Base-by-base conservation (phyloP, 2,797 vertebrate genomes). In the Enteromius treurensis region DNA sequence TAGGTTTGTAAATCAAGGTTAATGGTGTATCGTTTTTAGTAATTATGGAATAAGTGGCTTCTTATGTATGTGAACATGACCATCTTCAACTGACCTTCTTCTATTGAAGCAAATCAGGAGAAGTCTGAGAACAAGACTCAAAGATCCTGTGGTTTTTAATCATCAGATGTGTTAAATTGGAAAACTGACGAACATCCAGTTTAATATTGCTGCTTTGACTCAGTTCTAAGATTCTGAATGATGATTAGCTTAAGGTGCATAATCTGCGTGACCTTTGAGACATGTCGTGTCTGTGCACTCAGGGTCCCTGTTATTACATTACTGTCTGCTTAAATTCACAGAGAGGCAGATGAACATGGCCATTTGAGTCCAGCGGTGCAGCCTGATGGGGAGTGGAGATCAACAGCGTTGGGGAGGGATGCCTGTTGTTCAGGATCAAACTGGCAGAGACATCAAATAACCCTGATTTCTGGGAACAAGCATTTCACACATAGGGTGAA, bases 371-470 rank as follows among this genome's bases (percentile, higher is more conserved):
- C 70, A 75, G 77, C 55, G 26, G 67, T 69, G 26, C 42, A 69
- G 42, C 69, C 70, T 79, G 76, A 76, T 42, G 69, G 81, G 77
- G 62, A 80, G 53, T 32, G 78, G 64, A 42, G 81, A 79, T 83
- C 77, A 82, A 60, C 62, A 80, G 23, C 47, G 32, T 80, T 23
- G n/a, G 29, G 40, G 64, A 45, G 42, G 81, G 71, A 77, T 32
- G 65, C 74, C 81, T 77, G 78, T 77, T 64, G 85, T 70, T 49
- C 21, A 3, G 42, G 64, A 49, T 74, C 69, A 74, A 68, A 74
- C 67, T 79, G 29, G 83, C 77, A 77, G 82, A 60, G 65, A 53
- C 55, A 70, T 84, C 65, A 84, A 86, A 86, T 64, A 80, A 71
- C 53, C 58, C 42, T 60, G 81, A 86, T 81, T 77, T 83, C 82